Percentiles rank a stretch among this genome's conserved stretches.
phyloP scores from a whole-genome alignment of 2,797 vertebrate species.

The Enteromius argenteus region DNA sequence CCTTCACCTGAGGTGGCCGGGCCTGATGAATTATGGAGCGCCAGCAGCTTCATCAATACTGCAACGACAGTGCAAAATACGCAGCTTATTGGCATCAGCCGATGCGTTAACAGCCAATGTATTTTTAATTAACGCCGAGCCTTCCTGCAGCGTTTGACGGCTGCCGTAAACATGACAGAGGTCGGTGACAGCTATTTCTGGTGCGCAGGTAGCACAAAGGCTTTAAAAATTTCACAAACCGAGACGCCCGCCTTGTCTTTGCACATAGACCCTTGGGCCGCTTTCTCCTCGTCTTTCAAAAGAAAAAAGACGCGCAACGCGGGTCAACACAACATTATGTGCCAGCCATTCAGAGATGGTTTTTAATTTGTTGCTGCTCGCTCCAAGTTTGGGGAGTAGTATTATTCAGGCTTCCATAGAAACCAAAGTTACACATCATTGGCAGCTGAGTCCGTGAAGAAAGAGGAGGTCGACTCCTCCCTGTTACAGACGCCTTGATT shows the following conservation, averaged over 20 bases:
- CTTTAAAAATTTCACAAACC: slow-evolving; percentile 55
- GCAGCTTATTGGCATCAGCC: slow-evolving; percentile 81
- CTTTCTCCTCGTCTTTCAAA: background rate
- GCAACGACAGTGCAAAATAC: slow-evolving; percentile 81
- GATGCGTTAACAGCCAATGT: slow-evolving; percentile 80
- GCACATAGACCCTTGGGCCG: slow-evolving; percentile 19
- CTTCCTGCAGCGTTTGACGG: slow-evolving; percentile 71
- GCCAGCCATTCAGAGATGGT: slow-evolving; percentile 33
- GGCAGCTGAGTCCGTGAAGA: slow-evolving; percentile 46
- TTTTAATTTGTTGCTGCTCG: slow-evolving; percentile 48
- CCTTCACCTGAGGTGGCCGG: slow-evolving; percentile 68
- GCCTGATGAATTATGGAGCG: slow-evolving; percentile 82
- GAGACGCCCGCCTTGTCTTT: background rate
- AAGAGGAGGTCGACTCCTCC: slow-evolving; percentile 50
- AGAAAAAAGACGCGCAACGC: slow-evolving; percentile 2
- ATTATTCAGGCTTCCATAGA: slow-evolving; percentile 57
- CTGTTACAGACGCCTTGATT: slow-evolving; percentile 49
- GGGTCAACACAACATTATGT: slow-evolving; percentile 16
- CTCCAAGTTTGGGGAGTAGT: slow-evolving; percentile 43
- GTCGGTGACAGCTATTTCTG: slow-evolving; percentile 60
- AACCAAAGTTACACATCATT: slow-evolving; percentile 58
- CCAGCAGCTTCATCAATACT: slow-evolving; percentile 80
- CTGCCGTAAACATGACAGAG: slow-evolving; percentile 33
- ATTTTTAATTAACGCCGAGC: slow-evolving; percentile 86
- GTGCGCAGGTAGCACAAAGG: slow-evolving; percentile 53